Evolutionary conservation across 2,888 invertebrate genomes (phyloP).

Genomic region (Pasiphila rectangulata): DNA sequence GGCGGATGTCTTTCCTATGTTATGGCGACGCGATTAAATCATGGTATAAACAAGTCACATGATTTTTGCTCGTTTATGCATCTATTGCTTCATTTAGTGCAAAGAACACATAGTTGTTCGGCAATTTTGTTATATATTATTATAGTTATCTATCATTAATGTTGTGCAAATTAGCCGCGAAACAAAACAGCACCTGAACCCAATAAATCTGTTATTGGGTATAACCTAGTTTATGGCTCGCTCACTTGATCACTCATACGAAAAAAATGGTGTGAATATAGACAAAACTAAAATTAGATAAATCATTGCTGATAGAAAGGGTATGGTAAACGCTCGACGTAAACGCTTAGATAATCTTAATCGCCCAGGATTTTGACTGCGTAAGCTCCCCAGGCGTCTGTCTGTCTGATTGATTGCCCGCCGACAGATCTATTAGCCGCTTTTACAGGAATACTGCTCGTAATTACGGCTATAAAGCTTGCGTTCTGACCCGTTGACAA

Average conservation of each 20-base stretch:
- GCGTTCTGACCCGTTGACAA: conserved; percentile 16
- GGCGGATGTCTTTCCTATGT: conserved; percentile 39
- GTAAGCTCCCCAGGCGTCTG: conserved; percentile 18
- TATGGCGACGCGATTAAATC: conserved; percentile 29
- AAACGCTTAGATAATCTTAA: conserved; percentile 17
- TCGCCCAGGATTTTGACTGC: conserved; percentile 14
- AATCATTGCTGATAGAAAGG: no score
- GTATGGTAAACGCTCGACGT: no score
- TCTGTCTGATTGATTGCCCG: conserved; percentile 26
- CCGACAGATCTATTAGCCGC: conserved; percentile 19
- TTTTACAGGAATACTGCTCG: conserved; percentile 8
- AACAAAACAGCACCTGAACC: no score
- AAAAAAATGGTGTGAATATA: no score
- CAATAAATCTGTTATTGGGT: not conserved
- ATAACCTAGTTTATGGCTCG: not conserved
- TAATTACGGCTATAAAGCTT: conserved; percentile 14
- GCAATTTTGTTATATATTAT: no score
- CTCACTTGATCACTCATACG: no score
- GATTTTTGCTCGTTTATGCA: no score
- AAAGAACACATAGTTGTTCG: no score
- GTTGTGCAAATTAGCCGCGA: no score
- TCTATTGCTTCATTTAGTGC: no score
- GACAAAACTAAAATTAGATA: no score
- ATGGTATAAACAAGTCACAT: conserved; percentile 8
- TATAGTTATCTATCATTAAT: no score